Evolutionary conservation across 1,140 invertebrate genomes (phyloP).

Genomic region (Ylistrum balloti): DNA sequence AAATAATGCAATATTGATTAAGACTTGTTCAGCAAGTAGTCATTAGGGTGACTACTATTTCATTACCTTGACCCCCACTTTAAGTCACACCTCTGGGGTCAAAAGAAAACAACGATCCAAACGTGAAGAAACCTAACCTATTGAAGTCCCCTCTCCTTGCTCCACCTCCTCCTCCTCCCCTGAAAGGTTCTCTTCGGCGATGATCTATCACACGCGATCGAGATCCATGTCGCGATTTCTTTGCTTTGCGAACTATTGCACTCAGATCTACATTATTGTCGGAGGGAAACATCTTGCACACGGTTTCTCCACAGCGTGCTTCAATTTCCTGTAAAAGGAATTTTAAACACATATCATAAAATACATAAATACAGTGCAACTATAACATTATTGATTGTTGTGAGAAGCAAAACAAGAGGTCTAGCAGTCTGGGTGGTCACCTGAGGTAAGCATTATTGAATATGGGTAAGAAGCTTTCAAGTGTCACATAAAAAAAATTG

Average conservation of each 20-base stretch:
- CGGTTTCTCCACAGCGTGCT: conserved; percentile 95
- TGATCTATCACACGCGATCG: conserved; percentile 59
- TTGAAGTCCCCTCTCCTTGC: conserved; percentile 62
- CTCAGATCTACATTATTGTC: conserved; percentile 96
- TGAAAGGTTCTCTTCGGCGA: conserved; percentile 60
- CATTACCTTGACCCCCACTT: neutral
- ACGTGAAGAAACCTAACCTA: conserved; percentile 68
- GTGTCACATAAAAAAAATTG: no score
- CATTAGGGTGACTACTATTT: neutral
- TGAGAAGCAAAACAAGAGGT: no score
- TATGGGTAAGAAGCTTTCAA: no score
- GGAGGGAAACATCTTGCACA: conserved; percentile 96
- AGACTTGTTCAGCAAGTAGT: neutral
- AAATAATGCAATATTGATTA: neutral
- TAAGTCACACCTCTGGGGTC: conserved; percentile 57
- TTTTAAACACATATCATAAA: no score
- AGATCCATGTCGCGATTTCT: conserved; percentile 64
- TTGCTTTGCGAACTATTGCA: conserved; percentile 92
- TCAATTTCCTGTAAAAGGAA: conserved; percentile 91
- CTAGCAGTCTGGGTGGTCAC: no score
- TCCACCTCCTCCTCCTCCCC: conserved; percentile 44
- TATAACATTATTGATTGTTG: no score
- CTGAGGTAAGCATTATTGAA: no score
- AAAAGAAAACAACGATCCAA: conserved; percentile 60
- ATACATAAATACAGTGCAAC: no score